Percentiles rank a stretch among this genome's conserved stretches.
phyloP scores from a whole-genome alignment of 1,140 invertebrate species.

The Diachasmimorpha longicaudata region DNA sequence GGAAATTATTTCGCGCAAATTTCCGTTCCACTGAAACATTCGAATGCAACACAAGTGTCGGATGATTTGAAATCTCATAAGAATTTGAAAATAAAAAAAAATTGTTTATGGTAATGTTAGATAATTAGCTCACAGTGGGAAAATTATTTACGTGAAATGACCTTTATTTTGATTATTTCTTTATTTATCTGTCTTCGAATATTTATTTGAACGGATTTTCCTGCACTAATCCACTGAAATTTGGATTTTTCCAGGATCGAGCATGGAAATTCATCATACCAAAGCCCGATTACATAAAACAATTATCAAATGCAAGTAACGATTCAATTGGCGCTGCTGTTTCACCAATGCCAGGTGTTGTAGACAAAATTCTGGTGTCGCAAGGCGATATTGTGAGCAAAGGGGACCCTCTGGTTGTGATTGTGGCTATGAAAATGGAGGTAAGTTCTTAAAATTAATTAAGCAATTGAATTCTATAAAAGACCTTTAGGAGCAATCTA shows the following conservation, averaged over 20 bases:
- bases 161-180: too few species aligned
- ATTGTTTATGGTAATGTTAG: too few species aligned
- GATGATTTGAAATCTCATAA: too few species aligned
- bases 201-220: too few species aligned
- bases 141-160: too few species aligned
- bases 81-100: too few species aligned
- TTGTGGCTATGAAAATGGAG: conserved; percentile 99
- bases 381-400: conserved; percentile 78
- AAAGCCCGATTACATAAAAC: conserved; percentile 62
- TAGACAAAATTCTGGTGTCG: conserved; percentile 89
- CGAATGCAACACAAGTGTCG: too few species aligned
- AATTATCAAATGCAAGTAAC: conserved; percentile 43
- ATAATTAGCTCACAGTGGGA: too few species aligned
- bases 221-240: too few species aligned
- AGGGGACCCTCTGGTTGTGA: conserved; percentile 86
- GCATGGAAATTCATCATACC: conserved; percentile 62
- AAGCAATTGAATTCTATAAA: not conserved
- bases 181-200: too few species aligned
- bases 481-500: not conserved
- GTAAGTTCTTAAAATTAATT: conserved; percentile 54
- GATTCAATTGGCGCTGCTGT: conserved; percentile 65
- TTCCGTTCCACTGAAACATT: too few species aligned
- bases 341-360: conserved; percentile 94
- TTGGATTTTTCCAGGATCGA: conserved; percentile 56
- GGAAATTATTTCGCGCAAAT: too few species aligned